Conservation (phyloP, 2,797 vertebrate species). For the Pipistrellus pipistrellus region DNA sequence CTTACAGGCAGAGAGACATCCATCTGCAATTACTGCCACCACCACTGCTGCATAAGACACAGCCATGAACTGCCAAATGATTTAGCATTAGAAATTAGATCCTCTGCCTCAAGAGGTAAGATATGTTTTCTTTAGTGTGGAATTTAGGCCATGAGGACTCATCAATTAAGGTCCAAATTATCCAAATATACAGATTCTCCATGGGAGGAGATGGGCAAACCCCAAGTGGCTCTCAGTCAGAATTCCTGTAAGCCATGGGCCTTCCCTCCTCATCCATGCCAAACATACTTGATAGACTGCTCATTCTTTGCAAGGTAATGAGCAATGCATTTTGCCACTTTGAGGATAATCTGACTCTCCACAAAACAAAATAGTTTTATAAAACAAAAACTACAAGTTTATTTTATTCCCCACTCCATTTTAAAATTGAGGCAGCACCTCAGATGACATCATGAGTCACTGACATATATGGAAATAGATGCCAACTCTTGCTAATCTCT, state of each 20-base stretch:
- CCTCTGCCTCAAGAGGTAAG: not conserved
- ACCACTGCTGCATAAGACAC: not conserved
- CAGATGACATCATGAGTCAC: not conserved
- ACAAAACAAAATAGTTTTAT: not conserved
- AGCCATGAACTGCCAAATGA: not conserved
- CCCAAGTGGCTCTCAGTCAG: not conserved
- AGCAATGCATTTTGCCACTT: not conserved
- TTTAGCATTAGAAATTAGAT: slow-evolving; percentile 7
- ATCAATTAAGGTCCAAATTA: not conserved
- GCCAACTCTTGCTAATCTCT: slow-evolving; percentile 6
- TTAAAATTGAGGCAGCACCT: slow-evolving; percentile 4
- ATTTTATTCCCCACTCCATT: not conserved
- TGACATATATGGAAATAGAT: not conserved
- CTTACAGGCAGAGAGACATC: not conserved
- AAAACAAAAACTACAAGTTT: not conserved
- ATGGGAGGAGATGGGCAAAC: not conserved
- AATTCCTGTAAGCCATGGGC: not conserved
- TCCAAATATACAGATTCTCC: not conserved
- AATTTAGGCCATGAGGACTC: not conserved
- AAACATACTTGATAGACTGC: not conserved
- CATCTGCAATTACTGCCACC: too few species aligned
- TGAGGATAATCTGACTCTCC: not conserved
- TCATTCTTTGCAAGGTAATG: not conserved
- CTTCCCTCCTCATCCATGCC: not conserved
- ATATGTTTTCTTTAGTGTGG: not conserved